Percentiles rank a stretch among this genome's conserved stretches.
Conservation (phyloP, 1,140 invertebrate genomes). For the Drosophila navojoa region DNA sequence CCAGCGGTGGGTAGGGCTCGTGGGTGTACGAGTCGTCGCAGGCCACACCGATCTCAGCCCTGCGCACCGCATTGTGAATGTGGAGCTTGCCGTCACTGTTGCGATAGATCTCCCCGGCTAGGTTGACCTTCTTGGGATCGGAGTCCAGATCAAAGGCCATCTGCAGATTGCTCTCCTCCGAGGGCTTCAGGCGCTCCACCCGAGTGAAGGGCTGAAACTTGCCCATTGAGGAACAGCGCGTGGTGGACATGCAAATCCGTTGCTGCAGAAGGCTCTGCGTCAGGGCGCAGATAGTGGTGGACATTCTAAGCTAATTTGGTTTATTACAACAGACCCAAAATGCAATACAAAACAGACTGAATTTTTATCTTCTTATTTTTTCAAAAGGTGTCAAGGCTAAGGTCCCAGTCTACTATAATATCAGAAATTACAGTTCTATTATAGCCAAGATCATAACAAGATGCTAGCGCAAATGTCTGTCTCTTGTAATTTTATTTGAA, state of each 20-base stretch:
- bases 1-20: conserved; percentile 92
- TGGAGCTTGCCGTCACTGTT: conserved; percentile 96
- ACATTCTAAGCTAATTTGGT: conserved; percentile 20
- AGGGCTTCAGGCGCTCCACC: conserved; percentile 8
- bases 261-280: conserved; percentile 11
- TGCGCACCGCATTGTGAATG: conserved; percentile 97
- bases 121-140: conserved; percentile 32
- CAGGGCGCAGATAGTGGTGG: conserved; percentile 9
- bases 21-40: conserved; percentile 93
- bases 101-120: conserved; percentile 86
- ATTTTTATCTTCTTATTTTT: neutral
- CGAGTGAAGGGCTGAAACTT: conserved; percentile 34
- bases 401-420: conserved; percentile 13
- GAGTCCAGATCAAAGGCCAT: conserved; percentile 26
- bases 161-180: conserved; percentile 12
- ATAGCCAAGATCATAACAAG: neutral
- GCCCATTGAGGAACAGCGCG: neutral
- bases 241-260: conserved; percentile 4
- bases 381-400: neutral
- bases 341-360: neutral
- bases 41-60: conserved; percentile 92
- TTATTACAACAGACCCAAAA: neutral
- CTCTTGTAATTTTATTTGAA: conserved; percentile 48
- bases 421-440: neutral
- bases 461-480: neutral